Base-by-base conservation (phyloP, 2,888 invertebrate genomes). In the Dicyrtomina minuta region DNA sequence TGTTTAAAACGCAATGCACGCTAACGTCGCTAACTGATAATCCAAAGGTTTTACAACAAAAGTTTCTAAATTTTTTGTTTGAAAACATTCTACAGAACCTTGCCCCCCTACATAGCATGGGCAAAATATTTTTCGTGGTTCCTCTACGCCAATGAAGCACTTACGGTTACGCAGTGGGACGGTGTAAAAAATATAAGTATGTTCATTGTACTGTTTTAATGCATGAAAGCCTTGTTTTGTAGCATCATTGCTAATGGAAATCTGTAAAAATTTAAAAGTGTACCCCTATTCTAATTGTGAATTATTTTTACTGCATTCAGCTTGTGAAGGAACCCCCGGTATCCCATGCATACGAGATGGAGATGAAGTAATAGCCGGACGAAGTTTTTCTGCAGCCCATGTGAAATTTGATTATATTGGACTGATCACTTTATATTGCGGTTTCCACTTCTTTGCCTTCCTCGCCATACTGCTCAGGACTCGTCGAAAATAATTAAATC, bases 41-140 rank as follows among this genome's bases (percentile, higher is more conserved):
- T n/a, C n/a, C n/a, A n/a, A 33, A 33, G 33, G 8, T 33, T 33
- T 33, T 33, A 8, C 8, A 33, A 8, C 3, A 33, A 33, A 33
- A 33, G n/a, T n/a, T 33, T 33, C 33, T 5, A 33, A 33, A 33
- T 33, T 33, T n/a, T n/a, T n/a, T n/a, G n/a, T n/a, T n/a, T n/a
- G n/a, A n/a, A n/a, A 5, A 8, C 4, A 33, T 33, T 33, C 8
- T 33, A 24, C 80, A 91, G 91, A 1, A 92, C 93, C 0, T 90
- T 93, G 24, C 94, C 94, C 0, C 82, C 86, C 0, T 94, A 92
- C 80, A 87, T 93, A 69, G 86, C 88, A 76, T 94, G 93, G 93
- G 84, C 93, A 72, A 90, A 92, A 0, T 91, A 92, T 81, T 82
- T 94, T n/a, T 95, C 94, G 0, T 95, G 95, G 95, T 94, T 95